These are phyloP conservation scores for Amia ocellicauda DNA, from an alignment of 2,113 vertebrate genomes.

Conservation along the genomic window DNA sequence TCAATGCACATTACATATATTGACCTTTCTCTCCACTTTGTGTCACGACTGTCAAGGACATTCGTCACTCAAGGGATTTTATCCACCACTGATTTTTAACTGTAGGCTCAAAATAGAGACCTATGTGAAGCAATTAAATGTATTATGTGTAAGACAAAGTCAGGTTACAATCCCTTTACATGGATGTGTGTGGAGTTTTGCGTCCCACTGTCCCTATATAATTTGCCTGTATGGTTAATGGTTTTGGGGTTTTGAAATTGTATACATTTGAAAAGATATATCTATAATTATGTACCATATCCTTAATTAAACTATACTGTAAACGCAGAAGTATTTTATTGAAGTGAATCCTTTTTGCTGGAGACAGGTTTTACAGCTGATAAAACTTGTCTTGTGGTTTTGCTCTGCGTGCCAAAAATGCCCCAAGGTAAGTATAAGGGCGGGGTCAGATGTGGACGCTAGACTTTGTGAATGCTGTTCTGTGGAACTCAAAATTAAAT, in stretches of 20 bases:
- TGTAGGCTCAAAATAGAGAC: background rate
- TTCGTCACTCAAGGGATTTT: background rate
- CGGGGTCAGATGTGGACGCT: slow-evolving; percentile 63
- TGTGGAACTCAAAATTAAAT: slow-evolving; percentile 59
- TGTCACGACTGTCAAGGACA: background rate
- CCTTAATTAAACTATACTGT: slow-evolving; percentile 68
- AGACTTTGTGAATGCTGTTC: slow-evolving; percentile 53
- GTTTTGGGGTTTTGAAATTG: slow-evolving; percentile 44
- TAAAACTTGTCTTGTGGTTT: slow-evolving; percentile 81
- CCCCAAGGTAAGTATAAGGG: slow-evolving; percentile 58
- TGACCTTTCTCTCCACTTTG: background rate
- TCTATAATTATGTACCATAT: slow-evolving; percentile 65
- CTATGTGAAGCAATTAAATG: background rate
- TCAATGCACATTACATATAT: slow-evolving; percentile 1
- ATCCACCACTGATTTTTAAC: background rate
- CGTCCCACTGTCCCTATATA: slow-evolving; percentile 1
- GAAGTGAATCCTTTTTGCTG: slow-evolving; percentile 68
- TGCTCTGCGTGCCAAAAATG: slow-evolving; percentile 61
- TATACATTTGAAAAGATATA: slow-evolving; percentile 45
- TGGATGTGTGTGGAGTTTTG: background rate
- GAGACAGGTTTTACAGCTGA: slow-evolving; percentile 74
- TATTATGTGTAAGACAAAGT: background rate
- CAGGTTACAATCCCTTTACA: background rate
- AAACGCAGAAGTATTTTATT: slow-evolving; percentile 76
- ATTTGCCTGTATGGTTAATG: slow-evolving; percentile 13